Base-by-base conservation (phyloP, 2,113 vertebrate species). In the Spheniscus mendiculus region DNA sequence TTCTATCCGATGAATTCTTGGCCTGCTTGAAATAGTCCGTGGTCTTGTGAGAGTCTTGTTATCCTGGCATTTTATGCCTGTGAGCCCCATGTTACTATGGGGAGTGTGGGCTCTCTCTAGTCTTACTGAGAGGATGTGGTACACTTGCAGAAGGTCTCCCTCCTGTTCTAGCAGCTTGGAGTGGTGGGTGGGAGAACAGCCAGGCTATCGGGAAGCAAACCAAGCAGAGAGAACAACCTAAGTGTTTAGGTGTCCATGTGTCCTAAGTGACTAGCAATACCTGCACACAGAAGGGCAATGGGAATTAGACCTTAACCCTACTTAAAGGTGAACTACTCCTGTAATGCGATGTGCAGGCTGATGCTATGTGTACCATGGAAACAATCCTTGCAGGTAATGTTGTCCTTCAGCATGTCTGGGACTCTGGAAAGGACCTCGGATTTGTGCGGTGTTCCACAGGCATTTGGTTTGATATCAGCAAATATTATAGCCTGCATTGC, bases 281-380 rank as follows among this genome's bases (percentile, higher is more conserved):
- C 65, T 11, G 71, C 23, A 16, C 1, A 1, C 65, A 19, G 47
- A 36, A 17, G 25, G 66, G 29, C 17, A 5, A 0, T 0, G 47
- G 72, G n/a, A 17, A 10, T n/a, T 5, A 9, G 16, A 49, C n/a
- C 44, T 21, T 20, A 15, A 14, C n/a, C 30, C 25, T 15, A 2
- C 9, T 15, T 26, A 4, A 23, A 65, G 85, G 44, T 8, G 73
- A 18, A 4, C 40, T 6, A 0, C 62, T 85, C 8, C 32, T 30
- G 14, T 1, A 19, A 22, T 2, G 36, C 44, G 22, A 4, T 0
- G 29, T 16, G 34, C 17, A 38, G 71, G 3, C 15, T 16, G 23
- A 22, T 58, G 45, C 67, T 47, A 5, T 1, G 0, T 21, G 42
- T 30, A 4, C 74, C 3, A 0, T 5, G 59, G 38, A 9, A 19